A percentile compares a stretch with the other conserved stretches of the same genome.
These are phyloP conservation scores for Solenopsis fugax DNA, from an alignment of 1,140 invertebrate genomes.

Conservation along the genomic window DNA sequence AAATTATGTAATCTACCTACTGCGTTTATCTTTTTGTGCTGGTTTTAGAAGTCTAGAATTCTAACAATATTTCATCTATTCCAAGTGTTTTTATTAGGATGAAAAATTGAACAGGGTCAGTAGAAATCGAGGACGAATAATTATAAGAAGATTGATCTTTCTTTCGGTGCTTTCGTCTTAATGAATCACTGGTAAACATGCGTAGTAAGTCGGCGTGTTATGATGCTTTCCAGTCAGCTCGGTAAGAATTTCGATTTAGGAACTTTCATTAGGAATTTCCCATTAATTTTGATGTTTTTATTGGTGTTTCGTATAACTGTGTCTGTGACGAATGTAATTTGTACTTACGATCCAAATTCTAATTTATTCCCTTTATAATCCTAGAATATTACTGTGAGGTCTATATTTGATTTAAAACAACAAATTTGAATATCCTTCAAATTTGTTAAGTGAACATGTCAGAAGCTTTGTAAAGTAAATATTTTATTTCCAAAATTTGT, in stretches of 20 bases:
- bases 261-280: background rate
- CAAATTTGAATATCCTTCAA: background rate
- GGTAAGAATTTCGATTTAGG: conserved; percentile 22
- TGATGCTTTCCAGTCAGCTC: background rate
- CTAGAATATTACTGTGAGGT: background rate
- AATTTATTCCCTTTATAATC: conserved; percentile 38
- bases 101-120: conserved; percentile 60
- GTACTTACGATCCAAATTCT: background rate
- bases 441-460: background rate
- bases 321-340: conserved; percentile 33
- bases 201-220: background rate
- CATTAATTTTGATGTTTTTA: conserved; percentile 34
- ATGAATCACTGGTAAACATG: conserved; percentile 69
- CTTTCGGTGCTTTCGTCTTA: conserved; percentile 68
- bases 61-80: conserved; percentile 44
- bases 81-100: conserved; percentile 15
- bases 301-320: background rate
- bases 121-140: conserved; percentile 49
- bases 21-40: background rate
- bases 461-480: background rate
- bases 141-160: conserved; percentile 73
- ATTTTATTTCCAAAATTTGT: background rate
- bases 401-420: background rate
- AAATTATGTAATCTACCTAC: conserved; percentile 2
- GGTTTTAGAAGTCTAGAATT: conserved; percentile 44